Percentiles rank a stretch among this genome's conserved stretches.
Conservation (phyloP, 2,113 vertebrate genomes). For the Cyanoderma ruficeps region DNA sequence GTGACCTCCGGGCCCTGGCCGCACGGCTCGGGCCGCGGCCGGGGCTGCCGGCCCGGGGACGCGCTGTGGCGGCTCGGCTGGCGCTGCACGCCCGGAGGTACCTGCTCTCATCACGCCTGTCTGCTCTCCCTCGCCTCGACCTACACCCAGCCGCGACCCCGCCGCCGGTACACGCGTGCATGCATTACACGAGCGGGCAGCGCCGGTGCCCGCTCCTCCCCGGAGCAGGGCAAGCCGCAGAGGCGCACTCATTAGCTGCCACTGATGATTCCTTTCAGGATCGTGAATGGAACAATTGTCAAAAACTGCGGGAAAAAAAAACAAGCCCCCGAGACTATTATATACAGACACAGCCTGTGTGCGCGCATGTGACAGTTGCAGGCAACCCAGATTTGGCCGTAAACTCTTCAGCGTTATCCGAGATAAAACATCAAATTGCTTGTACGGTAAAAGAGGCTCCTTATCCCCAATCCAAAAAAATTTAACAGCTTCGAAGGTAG, state of each 20-base stretch:
- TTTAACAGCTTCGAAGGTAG: slow-evolving; percentile 12
- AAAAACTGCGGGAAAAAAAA: slow-evolving; percentile 61
- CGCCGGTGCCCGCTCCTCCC: slow-evolving; percentile 33
- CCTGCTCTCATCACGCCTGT: neutral
- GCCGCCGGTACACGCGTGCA: slow-evolving; percentile 42
- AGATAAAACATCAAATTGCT: slow-evolving; percentile 49
- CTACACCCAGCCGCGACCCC: neutral
- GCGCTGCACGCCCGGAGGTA: neutral
- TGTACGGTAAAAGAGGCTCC: neutral
- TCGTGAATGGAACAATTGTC: slow-evolving; percentile 66
- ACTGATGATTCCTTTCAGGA: slow-evolving; percentile 60
- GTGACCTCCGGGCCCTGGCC: slow-evolving; percentile 44
- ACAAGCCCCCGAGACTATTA: slow-evolving; percentile 39
- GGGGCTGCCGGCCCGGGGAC: neutral
- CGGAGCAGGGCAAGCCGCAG: neutral
- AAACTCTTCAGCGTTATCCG: slow-evolving; percentile 41
- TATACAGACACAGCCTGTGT: slow-evolving; percentile 49
- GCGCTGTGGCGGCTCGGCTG: neutral
- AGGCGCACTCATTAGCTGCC: slow-evolving; percentile 50
- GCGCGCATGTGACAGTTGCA: slow-evolving; percentile 57
- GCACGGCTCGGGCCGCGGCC: neutral
- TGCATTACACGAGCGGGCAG: slow-evolving; percentile 16
- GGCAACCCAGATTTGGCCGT: slow-evolving; percentile 67
- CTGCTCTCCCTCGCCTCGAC: neutral
- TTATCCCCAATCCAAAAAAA: neutral